Base-by-base conservation (phyloP, 2,888 invertebrate species). In the Hypomecis atomaria region DNA sequence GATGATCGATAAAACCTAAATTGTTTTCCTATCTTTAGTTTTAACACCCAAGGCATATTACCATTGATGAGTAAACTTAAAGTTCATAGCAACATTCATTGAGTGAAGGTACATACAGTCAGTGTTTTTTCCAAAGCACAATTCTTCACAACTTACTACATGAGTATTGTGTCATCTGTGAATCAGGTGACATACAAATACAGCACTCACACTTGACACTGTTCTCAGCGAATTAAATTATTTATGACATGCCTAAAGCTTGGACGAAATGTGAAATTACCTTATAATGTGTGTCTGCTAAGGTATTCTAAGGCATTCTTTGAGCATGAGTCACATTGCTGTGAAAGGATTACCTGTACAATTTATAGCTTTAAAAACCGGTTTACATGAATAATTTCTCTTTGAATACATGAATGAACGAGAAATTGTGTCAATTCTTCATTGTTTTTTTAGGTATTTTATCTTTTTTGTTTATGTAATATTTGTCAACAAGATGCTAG, bases 141-240 rank as follows among this genome's bases (percentile, higher is more conserved):
- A 76, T 71, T 74, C 69, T 62, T 72, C 71, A 74, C 67, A 70
- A 65, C 66, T 70, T 75, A 67, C 66, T 66, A 66, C 40, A 50
- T 48, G 49, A 64, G 53, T 66, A 81, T 86, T 85, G 84, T 86
- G 66, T 78, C 71, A 75, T 75, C 71, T 86, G 86, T 80, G 86
- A 86, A 86, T 81, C 72, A 80, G 86, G 86, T 85, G 85, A 84
- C 86, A 84, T 73, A 81, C 76, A 78, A 83, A 83, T 79, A 71
- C 70, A 65, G 62, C 75, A 84, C 81, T 78, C 82, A 81, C 75
- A 79, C 73, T 77, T 77, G 71, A 78, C 78, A 79, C 83, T 81
- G 76, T 81, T 78, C 78, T 73, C 68, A 71, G 66, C 74, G 65
- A 65, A 70, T 74, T 74, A 59, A 69, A 71, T 69, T 71, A 79